Base-by-base conservation (phyloP, 2,888 invertebrate genomes). In the Eupelmus urozonus region DNA sequence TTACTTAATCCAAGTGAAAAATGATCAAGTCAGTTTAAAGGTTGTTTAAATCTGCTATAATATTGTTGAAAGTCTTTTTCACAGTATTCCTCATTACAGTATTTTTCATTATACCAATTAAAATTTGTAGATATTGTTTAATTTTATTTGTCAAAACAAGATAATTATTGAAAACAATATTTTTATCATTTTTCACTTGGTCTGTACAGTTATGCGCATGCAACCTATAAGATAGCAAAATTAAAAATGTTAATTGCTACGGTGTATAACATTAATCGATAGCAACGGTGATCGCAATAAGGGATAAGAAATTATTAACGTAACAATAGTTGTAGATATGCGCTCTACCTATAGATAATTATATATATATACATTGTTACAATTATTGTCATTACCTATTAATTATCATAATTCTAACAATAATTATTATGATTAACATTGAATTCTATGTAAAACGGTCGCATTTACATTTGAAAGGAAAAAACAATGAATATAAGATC, bases 241-340 rank as follows among this genome's bases (percentile, higher is more conserved):
- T 71, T 29, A 13, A 18, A 25, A 27, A 7, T 5, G 3, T n/a
- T 40, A 53, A 63, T 25, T 29, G 57, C 71, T 53, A 71, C n/a
- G 66, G n/a, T 77, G 25, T 72, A n/a, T 45, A 69, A 63, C 55
- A 69, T 73, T 78, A 57, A 60, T 63, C 27, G 42, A 25, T 73
- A 78, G 67, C 72, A 45, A 57, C 23, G 51, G 16, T 51, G 55
- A 65, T 57, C 51, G 27, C 63, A 69, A 27, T 57, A 63, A 69
- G 23, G 20, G 11, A 57, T 67, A 71, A 71, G 45, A 75, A 71
- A 55, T 69, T 63, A 69, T 78, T 29, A 66, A 66, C 59, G 27
- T 76, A 71, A 75, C 40, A 49, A 79, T 79, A 75, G 63, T 49
- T 70, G 23, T 71, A 76, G 74, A 71, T 72, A 78, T 62, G 71